phyloP scores from a whole-genome alignment of 2,888 invertebrate genomes.

The Nowickia ferox region DNA sequence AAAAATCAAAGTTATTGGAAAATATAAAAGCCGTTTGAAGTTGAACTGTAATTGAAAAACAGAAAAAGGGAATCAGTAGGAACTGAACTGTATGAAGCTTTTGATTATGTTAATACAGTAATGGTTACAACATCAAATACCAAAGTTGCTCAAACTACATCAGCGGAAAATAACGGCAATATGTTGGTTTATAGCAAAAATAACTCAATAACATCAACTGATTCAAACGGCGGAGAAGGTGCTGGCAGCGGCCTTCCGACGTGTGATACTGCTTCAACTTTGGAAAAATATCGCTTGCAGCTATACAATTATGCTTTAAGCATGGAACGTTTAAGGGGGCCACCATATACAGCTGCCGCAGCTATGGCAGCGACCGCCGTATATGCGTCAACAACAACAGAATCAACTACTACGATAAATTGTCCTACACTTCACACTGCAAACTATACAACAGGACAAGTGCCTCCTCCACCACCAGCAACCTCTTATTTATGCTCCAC shows the following conservation, averaged over 20 bases:
- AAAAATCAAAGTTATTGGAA: too few relatives aligned
- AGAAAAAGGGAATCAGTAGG: not conserved
- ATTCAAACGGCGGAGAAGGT: not conserved
- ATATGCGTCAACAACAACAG: constrained; percentile 71
- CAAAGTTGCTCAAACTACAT: constrained; percentile 14
- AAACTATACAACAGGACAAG: constrained; percentile 75
- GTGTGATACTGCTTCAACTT: constrained; percentile 78
- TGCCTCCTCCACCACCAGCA: constrained; percentile 13
- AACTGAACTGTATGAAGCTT: not conserved
- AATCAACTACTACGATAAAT: constrained; percentile 41
- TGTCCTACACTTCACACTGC: constrained; percentile 77
- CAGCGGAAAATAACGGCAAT: constrained; percentile 39
- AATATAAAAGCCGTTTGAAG: not conserved
- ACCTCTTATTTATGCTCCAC: constrained; percentile 56
- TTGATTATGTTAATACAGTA: not conserved
- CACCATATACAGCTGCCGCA: constrained; percentile 73
- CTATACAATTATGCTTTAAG: constrained; percentile 93
- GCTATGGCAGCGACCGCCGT: constrained; percentile 73
- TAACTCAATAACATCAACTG: not conserved
- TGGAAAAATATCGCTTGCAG: constrained; percentile 92
- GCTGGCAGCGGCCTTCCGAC: not conserved
- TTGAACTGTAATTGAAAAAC: not conserved
- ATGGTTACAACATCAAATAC: constrained; percentile 61
- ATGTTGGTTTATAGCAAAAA: constrained; percentile 56
- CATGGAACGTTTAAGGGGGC: constrained; percentile 89